These are phyloP conservation scores for Urocynchramus pylzowi DNA, from an alignment of 2,113 vertebrate genomes.

Conservation along the genomic window DNA sequence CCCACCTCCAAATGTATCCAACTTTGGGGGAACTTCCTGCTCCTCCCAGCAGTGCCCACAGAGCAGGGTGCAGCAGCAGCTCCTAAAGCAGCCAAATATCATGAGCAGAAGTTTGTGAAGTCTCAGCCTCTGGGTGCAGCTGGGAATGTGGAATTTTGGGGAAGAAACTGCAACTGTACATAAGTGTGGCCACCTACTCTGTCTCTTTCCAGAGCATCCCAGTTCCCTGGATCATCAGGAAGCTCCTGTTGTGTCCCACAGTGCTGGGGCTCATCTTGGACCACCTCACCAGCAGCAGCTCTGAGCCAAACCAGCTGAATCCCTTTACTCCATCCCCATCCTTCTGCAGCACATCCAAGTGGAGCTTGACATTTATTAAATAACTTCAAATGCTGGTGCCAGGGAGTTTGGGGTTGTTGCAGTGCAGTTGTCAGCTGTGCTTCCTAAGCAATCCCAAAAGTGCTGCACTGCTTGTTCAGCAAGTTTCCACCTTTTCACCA, in stretches of 20 bases:
- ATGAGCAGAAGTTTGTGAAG: background rate
- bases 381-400: background rate
- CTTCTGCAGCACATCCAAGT: background rate
- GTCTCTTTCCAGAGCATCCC: background rate
- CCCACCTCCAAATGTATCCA: background rate
- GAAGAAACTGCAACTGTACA: background rate
- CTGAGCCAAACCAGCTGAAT: background rate
- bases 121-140: background rate
- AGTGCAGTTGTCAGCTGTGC: background rate
- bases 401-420: background rate
- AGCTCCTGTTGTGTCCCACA: accelerated
- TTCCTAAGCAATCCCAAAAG: background rate
- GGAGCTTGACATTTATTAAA: background rate
- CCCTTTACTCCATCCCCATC: background rate
- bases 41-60: background rate
- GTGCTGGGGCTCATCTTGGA: background rate
- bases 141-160: background rate
- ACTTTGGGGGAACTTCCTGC: background rate
- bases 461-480: background rate
- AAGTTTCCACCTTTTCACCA: background rate
- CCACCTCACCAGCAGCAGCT: background rate
- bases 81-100: background rate
- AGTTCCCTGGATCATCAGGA: background rate
- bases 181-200: accelerated
- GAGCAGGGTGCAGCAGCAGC: background rate